Percentiles rank a stretch among this genome's conserved stretches.
Conservation (phyloP, 2,888 invertebrate genomes). For the Abrostola tripartita region DNA sequence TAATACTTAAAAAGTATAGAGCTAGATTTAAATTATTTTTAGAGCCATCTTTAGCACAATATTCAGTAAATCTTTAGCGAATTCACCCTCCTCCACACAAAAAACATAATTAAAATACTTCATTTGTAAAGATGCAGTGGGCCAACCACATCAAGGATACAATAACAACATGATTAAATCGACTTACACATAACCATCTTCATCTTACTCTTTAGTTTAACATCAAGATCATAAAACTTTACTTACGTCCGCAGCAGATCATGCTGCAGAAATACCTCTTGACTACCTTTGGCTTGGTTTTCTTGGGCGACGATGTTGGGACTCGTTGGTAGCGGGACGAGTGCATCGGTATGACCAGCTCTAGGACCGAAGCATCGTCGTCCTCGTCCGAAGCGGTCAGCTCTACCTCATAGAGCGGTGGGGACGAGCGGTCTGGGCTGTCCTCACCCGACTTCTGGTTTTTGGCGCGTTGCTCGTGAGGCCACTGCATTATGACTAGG, state of each 20-base stretch:
- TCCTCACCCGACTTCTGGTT: conserved; percentile 26
- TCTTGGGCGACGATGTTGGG: conserved; percentile 72
- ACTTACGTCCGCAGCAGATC: conserved; percentile 73
- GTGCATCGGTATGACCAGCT: conserved; percentile 81
- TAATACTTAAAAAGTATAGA: no score
- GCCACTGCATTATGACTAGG: conserved; percentile 44
- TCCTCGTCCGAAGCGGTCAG: conserved; percentile 84
- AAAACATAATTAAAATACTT: conserved; percentile 4
- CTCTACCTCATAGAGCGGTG: conserved; percentile 80
- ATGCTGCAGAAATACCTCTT: conserved; percentile 61
- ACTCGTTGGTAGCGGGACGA: conserved; percentile 69
- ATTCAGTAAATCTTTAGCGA: background rate
- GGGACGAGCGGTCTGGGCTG: conserved; percentile 69
- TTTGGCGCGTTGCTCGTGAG: conserved; percentile 36
- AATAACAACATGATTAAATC: conserved; percentile 23
- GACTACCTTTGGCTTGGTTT: conserved; percentile 56
- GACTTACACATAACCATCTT: conserved; percentile 4
- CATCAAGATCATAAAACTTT: conserved; percentile 51
- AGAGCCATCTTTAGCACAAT: background rate
- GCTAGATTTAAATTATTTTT: background rate
- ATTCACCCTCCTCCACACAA: background rate
- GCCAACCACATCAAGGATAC: conserved; percentile 6
- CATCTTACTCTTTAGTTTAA: conserved; percentile 22
- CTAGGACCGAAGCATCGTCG: conserved; percentile 78
- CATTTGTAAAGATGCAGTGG: conserved; percentile 2